Conservation (phyloP, 2,888 invertebrate genomes). For the Drosophila seclusa region DNA sequence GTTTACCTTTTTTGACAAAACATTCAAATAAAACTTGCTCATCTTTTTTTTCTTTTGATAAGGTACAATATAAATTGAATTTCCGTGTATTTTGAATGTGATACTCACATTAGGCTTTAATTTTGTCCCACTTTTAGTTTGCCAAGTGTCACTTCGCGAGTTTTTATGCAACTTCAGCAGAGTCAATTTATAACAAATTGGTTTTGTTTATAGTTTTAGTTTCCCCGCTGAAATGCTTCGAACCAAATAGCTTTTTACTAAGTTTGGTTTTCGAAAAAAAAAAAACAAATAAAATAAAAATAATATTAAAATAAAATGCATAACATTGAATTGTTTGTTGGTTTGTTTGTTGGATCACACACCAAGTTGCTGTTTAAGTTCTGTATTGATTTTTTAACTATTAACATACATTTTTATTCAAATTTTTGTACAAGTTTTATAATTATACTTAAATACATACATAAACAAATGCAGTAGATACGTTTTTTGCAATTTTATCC, state of each 20-base stretch:
- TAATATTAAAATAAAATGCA: slow-evolving; percentile 41
- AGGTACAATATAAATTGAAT: slow-evolving; percentile 5
- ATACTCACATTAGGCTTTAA: slow-evolving; percentile 13
- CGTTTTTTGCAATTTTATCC: slow-evolving; percentile 71
- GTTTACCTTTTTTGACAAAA: slow-evolving; percentile 5
- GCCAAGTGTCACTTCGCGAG: slow-evolving; percentile 29
- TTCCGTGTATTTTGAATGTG: slow-evolving; percentile 23
- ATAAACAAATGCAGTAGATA: slow-evolving; percentile 66
- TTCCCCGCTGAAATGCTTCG: slow-evolving; percentile 43
- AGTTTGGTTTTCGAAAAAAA: slow-evolving; percentile 48
- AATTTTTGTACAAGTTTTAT: slow-evolving; percentile 54
- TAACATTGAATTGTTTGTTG: slow-evolving; percentile 66
- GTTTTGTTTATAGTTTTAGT: slow-evolving; percentile 55
- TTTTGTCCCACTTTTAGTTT: slow-evolving; percentile 12
- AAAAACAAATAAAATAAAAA: slow-evolving; percentile 3
- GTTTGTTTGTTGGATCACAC: slow-evolving; percentile 63
- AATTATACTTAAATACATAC: slow-evolving; percentile 54
- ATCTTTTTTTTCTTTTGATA: neutral
- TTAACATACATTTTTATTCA: slow-evolving; percentile 39
- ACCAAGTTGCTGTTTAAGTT: slow-evolving; percentile 62
- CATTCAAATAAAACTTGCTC: neutral
- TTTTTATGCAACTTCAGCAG: slow-evolving; percentile 79
- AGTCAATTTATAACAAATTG: slow-evolving; percentile 54
- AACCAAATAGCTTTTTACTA: slow-evolving; percentile 56
- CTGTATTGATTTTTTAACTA: slow-evolving; percentile 60